Conservation (phyloP, 2,888 invertebrate species). For the Antheraea assamensis region DNA sequence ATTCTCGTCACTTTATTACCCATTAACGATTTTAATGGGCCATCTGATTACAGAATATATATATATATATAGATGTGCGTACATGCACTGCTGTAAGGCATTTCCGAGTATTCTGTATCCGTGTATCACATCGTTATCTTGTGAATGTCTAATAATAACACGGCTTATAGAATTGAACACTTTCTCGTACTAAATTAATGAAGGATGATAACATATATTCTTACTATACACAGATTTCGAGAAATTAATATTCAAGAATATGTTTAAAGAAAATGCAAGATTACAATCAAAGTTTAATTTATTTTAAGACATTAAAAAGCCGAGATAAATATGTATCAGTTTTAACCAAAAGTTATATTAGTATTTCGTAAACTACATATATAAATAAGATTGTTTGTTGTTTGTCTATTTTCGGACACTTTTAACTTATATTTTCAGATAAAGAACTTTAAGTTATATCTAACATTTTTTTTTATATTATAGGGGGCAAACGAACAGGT, state of each 20-base stretch:
- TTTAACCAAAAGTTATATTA: too few relatives aligned
- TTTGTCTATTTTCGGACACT: too few relatives aligned
- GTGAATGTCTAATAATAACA: background rate
- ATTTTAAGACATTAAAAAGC: background rate
- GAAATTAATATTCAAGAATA: background rate
- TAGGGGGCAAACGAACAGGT: too few relatives aligned
- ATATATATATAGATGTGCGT: background rate
- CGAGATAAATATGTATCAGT: too few relatives aligned
- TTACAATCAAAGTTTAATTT: background rate
- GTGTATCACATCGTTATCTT: background rate
- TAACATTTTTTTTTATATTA: too few relatives aligned
- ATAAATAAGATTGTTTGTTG: too few relatives aligned
- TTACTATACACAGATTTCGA: background rate
- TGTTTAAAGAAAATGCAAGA: background rate
- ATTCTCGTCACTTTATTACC: background rate
- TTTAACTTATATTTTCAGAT: too few relatives aligned
- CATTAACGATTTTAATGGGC: background rate
- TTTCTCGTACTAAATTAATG: background rate
- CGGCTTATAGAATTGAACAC: background rate
- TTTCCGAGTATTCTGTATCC: background rate
- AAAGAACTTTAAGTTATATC: too few relatives aligned
- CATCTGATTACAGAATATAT: background rate
- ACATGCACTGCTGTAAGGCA: background rate
- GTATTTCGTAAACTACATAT: too few relatives aligned
- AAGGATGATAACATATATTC: background rate